Conservation (phyloP, 2,797 vertebrate species). For the Cynopterus sphinx region DNA sequence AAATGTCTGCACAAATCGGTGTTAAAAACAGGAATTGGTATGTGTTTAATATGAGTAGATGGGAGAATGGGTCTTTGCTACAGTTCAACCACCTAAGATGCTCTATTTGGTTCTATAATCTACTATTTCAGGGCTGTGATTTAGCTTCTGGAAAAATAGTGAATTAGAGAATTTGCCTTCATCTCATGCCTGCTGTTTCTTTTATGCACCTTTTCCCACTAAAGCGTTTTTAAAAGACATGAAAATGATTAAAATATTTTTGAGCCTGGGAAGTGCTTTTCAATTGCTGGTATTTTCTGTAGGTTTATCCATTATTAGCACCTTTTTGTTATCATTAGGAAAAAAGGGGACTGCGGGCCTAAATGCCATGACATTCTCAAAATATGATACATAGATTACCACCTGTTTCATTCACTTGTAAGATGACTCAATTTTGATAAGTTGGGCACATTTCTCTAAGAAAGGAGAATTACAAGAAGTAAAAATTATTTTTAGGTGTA, state of each 20-base stretch:
- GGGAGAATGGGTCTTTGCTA: not conserved
- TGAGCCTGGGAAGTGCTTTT: not conserved
- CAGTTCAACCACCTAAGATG: not conserved
- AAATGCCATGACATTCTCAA: conserved; percentile 16
- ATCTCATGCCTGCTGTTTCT: not conserved
- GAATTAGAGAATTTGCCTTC: not conserved
- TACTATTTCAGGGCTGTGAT: not conserved
- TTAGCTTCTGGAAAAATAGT: not conserved
- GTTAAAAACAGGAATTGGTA: not conserved
- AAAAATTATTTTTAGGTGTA: not conserved
- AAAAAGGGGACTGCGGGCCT: not conserved
- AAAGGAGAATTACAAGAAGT: not conserved
- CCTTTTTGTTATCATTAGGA: not conserved
- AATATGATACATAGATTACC: not conserved
- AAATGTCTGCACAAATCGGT: not conserved
- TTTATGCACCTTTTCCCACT: not conserved
- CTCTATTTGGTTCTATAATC: not conserved
- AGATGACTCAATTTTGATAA: not conserved
- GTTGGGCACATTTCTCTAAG: not conserved
- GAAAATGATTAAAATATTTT: not conserved
- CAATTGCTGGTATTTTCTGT: not conserved
- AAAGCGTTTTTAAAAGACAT: not conserved
- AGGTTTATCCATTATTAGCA: not conserved
- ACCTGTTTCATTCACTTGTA: not conserved
- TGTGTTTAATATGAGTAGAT: not conserved